Conservation (phyloP, 2,888 invertebrate genomes). For the Chloroclystis v-ata region DNA sequence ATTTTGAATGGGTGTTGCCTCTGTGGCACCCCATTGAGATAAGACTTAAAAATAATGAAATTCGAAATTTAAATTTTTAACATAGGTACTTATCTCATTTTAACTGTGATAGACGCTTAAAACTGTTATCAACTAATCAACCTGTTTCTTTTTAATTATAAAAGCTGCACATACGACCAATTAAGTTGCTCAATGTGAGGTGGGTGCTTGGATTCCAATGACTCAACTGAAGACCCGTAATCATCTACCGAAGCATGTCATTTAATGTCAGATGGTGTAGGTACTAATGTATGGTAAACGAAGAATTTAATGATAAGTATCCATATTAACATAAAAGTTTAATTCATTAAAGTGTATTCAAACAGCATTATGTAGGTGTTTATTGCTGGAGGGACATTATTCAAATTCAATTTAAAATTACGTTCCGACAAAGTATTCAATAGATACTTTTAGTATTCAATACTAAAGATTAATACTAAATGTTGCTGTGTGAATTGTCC, state of each 20-base stretch:
- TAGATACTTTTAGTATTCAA: too few species aligned
- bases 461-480: too few species aligned
- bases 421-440: too few species aligned
- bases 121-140: slow-evolving; percentile 28
- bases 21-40: too few species aligned
- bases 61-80: background rate
- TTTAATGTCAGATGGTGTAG: background rate
- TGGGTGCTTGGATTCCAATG: slow-evolving; percentile 3
- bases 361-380: too few species aligned
- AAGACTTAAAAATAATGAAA: background rate
- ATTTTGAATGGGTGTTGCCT: too few species aligned
- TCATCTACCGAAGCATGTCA: background rate
- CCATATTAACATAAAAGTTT: too few species aligned
- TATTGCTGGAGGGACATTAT: too few species aligned
- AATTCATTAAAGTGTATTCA: too few species aligned
- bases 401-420: too few species aligned
- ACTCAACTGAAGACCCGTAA: slow-evolving; percentile 1
- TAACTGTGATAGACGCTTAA: slow-evolving; percentile 25
- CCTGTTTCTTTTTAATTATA: slow-evolving; percentile 45
- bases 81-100: slow-evolving; percentile 11
- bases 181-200: slow-evolving; percentile 50
- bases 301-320: background rate
- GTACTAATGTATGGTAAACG: background rate
- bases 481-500: too few species aligned
- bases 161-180: slow-evolving; percentile 53